Percentiles rank a stretch among this genome's conserved stretches.
phyloP scores from a whole-genome alignment of 2,888 invertebrate genomes.

The Habroteleia sp. region DNA sequence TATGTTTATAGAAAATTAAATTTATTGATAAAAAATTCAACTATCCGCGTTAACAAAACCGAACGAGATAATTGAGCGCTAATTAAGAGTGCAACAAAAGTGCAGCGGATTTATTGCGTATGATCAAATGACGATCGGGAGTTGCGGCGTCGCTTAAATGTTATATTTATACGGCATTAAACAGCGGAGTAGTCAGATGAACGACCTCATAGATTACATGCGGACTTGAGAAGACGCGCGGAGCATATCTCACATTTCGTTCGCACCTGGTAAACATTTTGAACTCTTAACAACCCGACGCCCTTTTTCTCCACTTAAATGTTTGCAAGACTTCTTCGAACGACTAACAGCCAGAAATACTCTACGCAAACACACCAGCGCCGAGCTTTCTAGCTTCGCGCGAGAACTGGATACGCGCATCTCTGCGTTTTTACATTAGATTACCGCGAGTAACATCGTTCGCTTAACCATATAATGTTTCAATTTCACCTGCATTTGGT shows the following conservation, averaged over 20 bases:
- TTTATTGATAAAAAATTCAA: no score
- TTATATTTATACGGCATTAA: slow-evolving; percentile 61
- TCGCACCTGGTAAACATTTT: slow-evolving; percentile 62
- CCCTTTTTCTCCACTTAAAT: slow-evolving; percentile 51
- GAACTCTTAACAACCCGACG: slow-evolving; percentile 47
- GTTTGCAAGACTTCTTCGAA: slow-evolving; percentile 54
- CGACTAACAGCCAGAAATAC: slow-evolving; percentile 57
- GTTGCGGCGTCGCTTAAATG: slow-evolving; percentile 34
- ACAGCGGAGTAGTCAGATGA: slow-evolving; percentile 52
- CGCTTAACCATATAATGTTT: no score
- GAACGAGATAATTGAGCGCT: slow-evolving; percentile 14
- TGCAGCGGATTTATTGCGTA: slow-evolving; percentile 14
- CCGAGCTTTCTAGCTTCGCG: slow-evolving; percentile 29
- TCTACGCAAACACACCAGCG: slow-evolving; percentile 51
- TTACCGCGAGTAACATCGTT: no score
- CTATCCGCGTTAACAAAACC: no score
- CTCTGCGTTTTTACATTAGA: no score
- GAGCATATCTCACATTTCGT: slow-evolving; percentile 48
- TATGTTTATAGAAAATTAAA: no score
- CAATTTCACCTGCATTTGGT: no score
- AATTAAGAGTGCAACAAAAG: slow-evolving; percentile 19
- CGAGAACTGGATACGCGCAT: slow-evolving; percentile 21
- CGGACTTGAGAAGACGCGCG: slow-evolving; percentile 38
- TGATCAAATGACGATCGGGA: slow-evolving; percentile 42
- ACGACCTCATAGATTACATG: slow-evolving; percentile 58